phyloP scores from a whole-genome alignment of 2,797 vertebrate genomes.

The Micrastur ruficollis region DNA sequence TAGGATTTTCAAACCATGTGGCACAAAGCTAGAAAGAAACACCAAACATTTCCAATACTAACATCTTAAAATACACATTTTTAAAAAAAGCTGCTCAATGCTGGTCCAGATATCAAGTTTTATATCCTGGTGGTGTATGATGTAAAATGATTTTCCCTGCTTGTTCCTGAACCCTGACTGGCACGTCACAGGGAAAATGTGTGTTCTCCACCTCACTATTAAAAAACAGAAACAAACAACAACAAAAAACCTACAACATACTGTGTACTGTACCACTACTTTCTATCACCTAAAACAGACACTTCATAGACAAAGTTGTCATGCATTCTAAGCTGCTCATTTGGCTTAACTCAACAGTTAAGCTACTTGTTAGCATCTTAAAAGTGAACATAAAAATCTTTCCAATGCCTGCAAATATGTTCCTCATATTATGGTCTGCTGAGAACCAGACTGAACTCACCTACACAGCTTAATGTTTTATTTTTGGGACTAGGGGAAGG shows the following conservation, averaged over 20 bases:
- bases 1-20: slow-evolving; percentile 22
- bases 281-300: background rate
- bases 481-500: background rate
- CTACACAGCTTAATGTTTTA: background rate
- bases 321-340: background rate
- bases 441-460: background rate
- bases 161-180: background rate
- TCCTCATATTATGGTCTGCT: background rate
- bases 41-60: background rate
- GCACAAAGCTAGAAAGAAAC: slow-evolving; percentile 25
- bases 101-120: background rate
- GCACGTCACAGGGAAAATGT: background rate
- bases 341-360: background rate
- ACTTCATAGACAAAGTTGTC: background rate
- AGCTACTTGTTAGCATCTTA: background rate
- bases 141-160: background rate
- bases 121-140: background rate
- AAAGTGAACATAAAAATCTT: background rate
- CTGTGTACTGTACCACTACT: background rate
- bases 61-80: background rate
- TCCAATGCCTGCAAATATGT: background rate
- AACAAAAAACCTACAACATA: background rate
- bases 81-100: background rate
- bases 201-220: background rate
- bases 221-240: background rate